A percentile compares a stretch with the other conserved stretches of the same genome.
These are phyloP conservation scores for Anas bahamensis DNA, from an alignment of 2,797 vertebrate species.

Conservation along the genomic window DNA sequence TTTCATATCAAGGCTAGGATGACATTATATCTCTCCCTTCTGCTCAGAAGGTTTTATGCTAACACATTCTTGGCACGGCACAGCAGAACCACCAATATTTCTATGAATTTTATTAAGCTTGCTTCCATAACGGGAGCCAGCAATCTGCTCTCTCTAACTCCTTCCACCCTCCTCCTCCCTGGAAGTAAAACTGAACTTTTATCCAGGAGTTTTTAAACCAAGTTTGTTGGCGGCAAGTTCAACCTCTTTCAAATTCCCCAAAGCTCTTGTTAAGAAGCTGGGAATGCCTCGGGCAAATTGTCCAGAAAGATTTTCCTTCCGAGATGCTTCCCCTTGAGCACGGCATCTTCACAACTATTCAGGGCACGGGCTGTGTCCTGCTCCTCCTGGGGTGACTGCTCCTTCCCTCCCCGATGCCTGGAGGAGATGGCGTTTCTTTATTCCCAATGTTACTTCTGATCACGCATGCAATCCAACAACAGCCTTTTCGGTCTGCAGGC, in stretches of 20 bases:
- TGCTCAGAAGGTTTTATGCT: conserved; percentile 30
- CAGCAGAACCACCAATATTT: conserved; percentile 61
- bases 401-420: not conserved
- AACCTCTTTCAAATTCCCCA: not conserved
- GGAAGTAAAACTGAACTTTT: not conserved
- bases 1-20: conserved; percentile 21
- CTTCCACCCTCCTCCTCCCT: not conserved
- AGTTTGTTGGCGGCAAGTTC: not conserved
- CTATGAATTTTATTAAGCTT: conserved; percentile 65
- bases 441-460: not conserved
- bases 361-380: not conserved
- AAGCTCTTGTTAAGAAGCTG: not conserved
- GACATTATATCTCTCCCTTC: conserved; percentile 12
- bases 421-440: not conserved
- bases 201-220: not conserved
- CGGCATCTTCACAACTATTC: not conserved
- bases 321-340: accelerated
- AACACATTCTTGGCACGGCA: conserved; percentile 39
- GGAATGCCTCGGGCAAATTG: not conserved
- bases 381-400: not conserved
- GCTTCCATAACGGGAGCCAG: conserved; percentile 10
- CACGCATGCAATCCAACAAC: not conserved
- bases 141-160: conserved; percentile 36
- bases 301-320: not conserved
- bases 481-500: not conserved